A percentile compares a stretch with the other conserved stretches of the same genome.
Evolutionary conservation across 2,797 vertebrate genomes (phyloP).

Genomic region (Pangasius sanitwongsei): DNA sequence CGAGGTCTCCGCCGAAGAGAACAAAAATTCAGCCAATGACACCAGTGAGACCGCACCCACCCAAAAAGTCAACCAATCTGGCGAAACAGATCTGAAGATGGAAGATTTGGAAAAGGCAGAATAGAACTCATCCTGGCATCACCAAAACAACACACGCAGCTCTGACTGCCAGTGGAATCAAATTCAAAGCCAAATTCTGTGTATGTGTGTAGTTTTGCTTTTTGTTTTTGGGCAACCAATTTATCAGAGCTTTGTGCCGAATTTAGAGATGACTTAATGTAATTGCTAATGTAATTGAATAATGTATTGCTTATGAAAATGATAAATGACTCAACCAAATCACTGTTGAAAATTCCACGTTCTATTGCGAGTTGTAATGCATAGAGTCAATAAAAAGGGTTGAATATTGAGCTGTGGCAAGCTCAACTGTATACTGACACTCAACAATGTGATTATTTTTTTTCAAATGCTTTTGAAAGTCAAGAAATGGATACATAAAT

Average conservation of each 20-base stretch:
- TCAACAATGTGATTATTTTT: not conserved
- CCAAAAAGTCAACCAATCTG: not conserved
- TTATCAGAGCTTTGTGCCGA: not conserved
- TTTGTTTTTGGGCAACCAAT: not conserved
- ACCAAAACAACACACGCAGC: too few relatives aligned
- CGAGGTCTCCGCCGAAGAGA: not conserved
- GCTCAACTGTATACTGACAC: not conserved
- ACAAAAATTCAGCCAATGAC: not conserved
- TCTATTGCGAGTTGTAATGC: not conserved
- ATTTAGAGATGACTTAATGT: not conserved
- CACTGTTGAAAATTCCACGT: not conserved
- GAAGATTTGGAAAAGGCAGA: not conserved
- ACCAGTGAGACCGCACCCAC: not conserved
- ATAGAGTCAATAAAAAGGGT: not conserved
- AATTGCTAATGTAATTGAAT: too few relatives aligned
- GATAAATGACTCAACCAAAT: not conserved
- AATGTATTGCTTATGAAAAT: not conserved
- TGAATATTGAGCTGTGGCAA: not conserved
- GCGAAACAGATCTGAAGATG: not conserved
- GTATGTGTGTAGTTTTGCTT: not conserved
- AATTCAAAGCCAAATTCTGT: not conserved
- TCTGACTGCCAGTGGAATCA: not conserved
- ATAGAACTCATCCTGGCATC: not conserved
- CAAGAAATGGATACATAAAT: constrained; percentile 3
- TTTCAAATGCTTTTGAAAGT: not conserved